Evolutionary conservation across 2,113 vertebrate species (phyloP), one percentile per base, ranked within the genome.

Genomic region (Istiophorus platypterus): DNA sequence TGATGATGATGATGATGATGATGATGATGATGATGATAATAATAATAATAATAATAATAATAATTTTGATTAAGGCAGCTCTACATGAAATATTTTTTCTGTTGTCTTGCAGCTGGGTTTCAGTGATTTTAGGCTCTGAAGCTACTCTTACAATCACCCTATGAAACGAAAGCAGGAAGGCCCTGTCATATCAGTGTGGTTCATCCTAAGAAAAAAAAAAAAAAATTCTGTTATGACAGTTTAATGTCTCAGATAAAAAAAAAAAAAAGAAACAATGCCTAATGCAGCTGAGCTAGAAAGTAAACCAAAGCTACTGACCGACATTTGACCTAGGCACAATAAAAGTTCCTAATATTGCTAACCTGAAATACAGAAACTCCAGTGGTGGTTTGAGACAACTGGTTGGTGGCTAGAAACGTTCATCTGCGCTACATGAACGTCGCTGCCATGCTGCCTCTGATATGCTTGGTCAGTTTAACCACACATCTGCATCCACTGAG

Each of bases 301-400:
- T 7, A 7, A 57, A 63, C 37, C 62, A 20, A 75, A 66, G 66
- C 57, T 41, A 27, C 61, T 51, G 3, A 22, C 42, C 5, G 22
- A 67, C 71, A 24, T 42, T 26, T 49, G 54, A 76, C 22, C 58
- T 63, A 85, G 71, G 71, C 81, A 90, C 83, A 68, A 66, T 24
- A 18, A 47, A 69, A 59, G 27, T 47, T 58, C 1, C 14, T 41
- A 22, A 77, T 47, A 37, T 42, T n/a, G 4, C 34, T 9, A 27
- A 68, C 29, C 31, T 54, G 26, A 79, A 59, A 82, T 22, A 61
- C 45, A 75, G 69, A 77, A 76, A 69, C 67, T 65, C n/a, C 37
- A 42, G 42, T 20, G 58, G 24, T 27, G 54, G 31, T 66, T 72
- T 52, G 47, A 75, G 65, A 75, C 2, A 0, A 52, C 18, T 24